Base-by-base conservation (phyloP, 2,888 invertebrate species). In the Nasonovia ribisnigri region DNA sequence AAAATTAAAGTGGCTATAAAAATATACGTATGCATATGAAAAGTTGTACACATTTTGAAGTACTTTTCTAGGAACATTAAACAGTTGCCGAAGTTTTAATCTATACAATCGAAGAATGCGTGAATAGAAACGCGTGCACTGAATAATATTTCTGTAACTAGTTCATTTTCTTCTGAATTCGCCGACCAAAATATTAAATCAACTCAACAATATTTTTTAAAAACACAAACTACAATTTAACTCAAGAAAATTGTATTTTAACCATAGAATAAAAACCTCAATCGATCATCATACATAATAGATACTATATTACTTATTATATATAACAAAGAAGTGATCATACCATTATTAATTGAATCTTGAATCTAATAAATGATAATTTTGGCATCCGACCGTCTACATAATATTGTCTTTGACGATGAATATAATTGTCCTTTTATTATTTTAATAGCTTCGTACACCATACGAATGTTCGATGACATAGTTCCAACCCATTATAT, bases 11-110 rank as follows among this genome's bases (percentile, higher is more conserved):
- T 67, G n/a, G n/a, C 67, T 16, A 67, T 67, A n/a, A n/a, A 67
- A 67, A 16, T n/a, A 67, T 67, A 36, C 67, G 36, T 36, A 67
- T 36, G 16, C n/a, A 67, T 67, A 36, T 16, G 36, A 36, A 67
- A 67, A 16, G n/a, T 67, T 67, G 16, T 67, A 67, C 2, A 13
- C 5, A 67, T n/a, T 67, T 67, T 13, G 5, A 67, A 67, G 67
- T 67, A 67, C 67, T 67, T 67, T 36, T 67, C 67, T 67, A 67
- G n/a, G n/a, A 67, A 67, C n/a, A 67, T 67, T 67, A 67, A 67
- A 67, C 67, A 16, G 13, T n/a, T 36, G n/a, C 67, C 20, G n/a
- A 67, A 67, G n/a, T n/a, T n/a, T n/a, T 67, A n/a, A n/a, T 67
- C 0, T 67, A 67, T 67, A 67, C 13, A 36, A 36, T 67, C n/a